Evolutionary conservation across 2,888 invertebrate species (phyloP).

Genomic region (Orchesella flavescens): DNA sequence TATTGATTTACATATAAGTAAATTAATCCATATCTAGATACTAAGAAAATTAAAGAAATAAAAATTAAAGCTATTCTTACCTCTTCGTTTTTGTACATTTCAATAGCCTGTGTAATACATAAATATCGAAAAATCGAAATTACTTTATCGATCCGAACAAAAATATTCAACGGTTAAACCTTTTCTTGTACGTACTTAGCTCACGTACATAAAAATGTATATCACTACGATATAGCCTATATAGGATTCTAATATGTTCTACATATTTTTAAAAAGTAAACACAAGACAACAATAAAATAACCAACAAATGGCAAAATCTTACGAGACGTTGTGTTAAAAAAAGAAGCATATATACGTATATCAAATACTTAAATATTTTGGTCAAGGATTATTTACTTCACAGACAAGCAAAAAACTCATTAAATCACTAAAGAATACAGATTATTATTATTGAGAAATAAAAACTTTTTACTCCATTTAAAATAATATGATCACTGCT

Average conservation of each 20-base stretch:
- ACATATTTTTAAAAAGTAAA: too few relatives aligned
- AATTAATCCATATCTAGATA: too few relatives aligned
- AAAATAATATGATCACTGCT: too few relatives aligned
- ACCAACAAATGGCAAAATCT: not conserved
- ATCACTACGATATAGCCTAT: too few relatives aligned
- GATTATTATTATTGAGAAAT: not conserved
- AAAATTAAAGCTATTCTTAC: too few relatives aligned
- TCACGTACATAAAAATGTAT: too few relatives aligned
- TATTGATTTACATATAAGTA: too few relatives aligned
- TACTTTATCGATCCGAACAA: conserved; percentile 2
- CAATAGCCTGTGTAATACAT: conserved; percentile 82
- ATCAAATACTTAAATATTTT: not conserved
- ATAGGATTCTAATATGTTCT: too few relatives aligned
- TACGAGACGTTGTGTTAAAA: not conserved
- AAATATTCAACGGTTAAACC: conserved; percentile 1
- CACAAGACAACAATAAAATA: too few relatives aligned
- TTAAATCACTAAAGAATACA: not conserved
- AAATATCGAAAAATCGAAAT: conserved; percentile 40
- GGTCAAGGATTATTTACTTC: conserved; percentile 18
- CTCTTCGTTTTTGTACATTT: conserved; percentile 95
- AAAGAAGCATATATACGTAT: conserved; percentile 27
- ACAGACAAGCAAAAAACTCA: conserved; percentile 16
- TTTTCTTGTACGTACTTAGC: too few relatives aligned
- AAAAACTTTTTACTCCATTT: not conserved
- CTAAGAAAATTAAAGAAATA: too few relatives aligned